Evolutionary conservation across 2,888 invertebrate species (phyloP), one percentile per base, ranked within the genome.

Genomic region (Agrochola lychnidis): DNA sequence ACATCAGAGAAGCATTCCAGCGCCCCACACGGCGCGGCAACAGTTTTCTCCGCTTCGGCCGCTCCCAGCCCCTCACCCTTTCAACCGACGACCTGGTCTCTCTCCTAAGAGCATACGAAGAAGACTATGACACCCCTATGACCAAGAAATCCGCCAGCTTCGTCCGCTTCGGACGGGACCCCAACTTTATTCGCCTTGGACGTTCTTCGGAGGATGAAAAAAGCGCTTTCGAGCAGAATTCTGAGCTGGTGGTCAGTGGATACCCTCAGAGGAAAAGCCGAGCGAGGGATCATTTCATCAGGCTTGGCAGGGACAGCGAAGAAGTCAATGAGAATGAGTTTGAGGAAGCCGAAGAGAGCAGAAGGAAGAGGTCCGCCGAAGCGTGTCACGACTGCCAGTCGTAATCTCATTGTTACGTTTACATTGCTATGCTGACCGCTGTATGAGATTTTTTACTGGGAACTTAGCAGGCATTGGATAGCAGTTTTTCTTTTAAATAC

Each of bases 141-240:
- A 83, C 91, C 4, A 96, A 96, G 83, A 91, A 95, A 59, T 94
- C 92, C 0, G 87, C 95, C 4, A 93, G 92, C 71, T 96, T 96
- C 84, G 91, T 96, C 14, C 90, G 97, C 30, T 92, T 96, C 2
- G 97, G 96, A 6, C 92, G 97, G 0, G 94, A 95, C 70, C 95
- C 95, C 14, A 96, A 95, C 82, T 97, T 97, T 88, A 94, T 97
- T 82, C 91, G 97, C 16, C 93, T 97, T n/a, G 97, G 97, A 2
- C 92, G 97, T 70, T 93, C 96, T 3, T 85, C 83, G 7, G 94
- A 93, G 1, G 95, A 95, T 0, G 94, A 94, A 0, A 93, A 91
- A n/a, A 75, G 76, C 9, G 91, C 87, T 4, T 89, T 88, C 10
- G 94, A 94, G 57, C 93, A 93, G 74, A 90, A 87, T 42, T 90